Percentiles rank a stretch among this genome's conserved stretches.
These are phyloP conservation scores for Micrasema longulum DNA, from an alignment of 1,140 invertebrate genomes.

Conservation along the genomic window DNA sequence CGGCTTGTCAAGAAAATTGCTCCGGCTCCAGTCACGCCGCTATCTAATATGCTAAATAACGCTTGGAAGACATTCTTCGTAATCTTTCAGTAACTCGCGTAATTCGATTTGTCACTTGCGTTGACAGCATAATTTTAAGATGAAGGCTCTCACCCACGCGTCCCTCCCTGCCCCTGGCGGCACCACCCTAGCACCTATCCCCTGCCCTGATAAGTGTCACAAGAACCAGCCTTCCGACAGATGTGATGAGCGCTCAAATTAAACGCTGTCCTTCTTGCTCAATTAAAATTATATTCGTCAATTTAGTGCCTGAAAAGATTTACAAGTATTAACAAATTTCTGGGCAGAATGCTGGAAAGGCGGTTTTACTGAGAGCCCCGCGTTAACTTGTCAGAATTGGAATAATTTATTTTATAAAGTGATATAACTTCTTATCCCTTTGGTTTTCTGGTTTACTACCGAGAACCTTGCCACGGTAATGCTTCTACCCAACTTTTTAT, in stretches of 20 bases:
- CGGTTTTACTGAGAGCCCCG: conserved; percentile 5
- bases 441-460: too few species aligned
- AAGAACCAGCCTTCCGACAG: conserved; percentile 47
- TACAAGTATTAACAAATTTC: conserved; percentile 23
- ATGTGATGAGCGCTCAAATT: conserved; percentile 54
- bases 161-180: background rate
- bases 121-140: conserved; percentile 56
- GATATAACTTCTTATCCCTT: too few species aligned
- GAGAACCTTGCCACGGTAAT: too few species aligned
- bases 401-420: too few species aligned
- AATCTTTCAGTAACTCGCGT: conserved; percentile 55
- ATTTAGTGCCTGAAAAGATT: conserved; percentile 42
- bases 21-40: conserved; percentile 51
- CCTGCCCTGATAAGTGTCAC: conserved; percentile 28
- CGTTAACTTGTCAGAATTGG: background rate
- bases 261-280: conserved; percentile 43
- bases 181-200: background rate
- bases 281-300: conserved; percentile 42
- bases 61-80: conserved; percentile 55
- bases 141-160: conserved; percentile 38
- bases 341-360: conserved; percentile 15
- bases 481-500: too few species aligned
- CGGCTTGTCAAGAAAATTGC: conserved; percentile 52
- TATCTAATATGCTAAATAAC: conserved; percentile 55
- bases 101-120: conserved; percentile 56